Evolutionary conservation across 92 coral and sea anemone genomes (phyloP).

Genomic region (Epizoanthus stellaris): DNA sequence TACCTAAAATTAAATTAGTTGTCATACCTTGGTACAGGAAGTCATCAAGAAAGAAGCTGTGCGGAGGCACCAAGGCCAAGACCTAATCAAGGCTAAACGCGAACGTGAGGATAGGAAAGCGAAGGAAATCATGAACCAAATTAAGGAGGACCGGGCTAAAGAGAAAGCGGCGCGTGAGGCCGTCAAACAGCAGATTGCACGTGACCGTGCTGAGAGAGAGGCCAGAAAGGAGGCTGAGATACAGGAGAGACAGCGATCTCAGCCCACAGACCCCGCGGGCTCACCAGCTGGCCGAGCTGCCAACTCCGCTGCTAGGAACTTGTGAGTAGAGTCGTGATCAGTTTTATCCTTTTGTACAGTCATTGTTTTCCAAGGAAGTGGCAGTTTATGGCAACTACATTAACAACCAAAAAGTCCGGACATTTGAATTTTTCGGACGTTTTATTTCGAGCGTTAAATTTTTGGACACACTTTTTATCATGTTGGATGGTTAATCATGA

Average conservation of each 20-base stretch:
- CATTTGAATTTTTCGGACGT: too few species aligned
- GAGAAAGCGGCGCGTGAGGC: conserved; percentile 89
- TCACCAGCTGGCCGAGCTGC: conserved; percentile 22
- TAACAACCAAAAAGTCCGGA: too few species aligned
- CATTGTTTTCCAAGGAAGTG: too few species aligned
- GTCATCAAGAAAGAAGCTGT: conserved; percentile 66
- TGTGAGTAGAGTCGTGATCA: conserved; percentile 5
- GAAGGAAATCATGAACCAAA: conserved; percentile 76
- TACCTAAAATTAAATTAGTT: neutral
- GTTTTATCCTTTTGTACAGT: neutral
- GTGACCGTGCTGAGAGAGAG: conserved; percentile 90
- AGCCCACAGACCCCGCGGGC: conserved; percentile 9
- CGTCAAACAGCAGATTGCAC: conserved; percentile 85
- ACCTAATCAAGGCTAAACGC: conserved; percentile 70
- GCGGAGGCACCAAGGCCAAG: conserved; percentile 81
- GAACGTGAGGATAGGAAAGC: conserved; percentile 81
- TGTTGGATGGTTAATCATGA: too few species aligned
- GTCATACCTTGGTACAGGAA: conserved; percentile 54
- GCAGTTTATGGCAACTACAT: neutral
- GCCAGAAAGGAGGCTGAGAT: conserved; percentile 76
- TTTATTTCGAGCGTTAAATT: too few species aligned
- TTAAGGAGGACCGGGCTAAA: conserved; percentile 86
- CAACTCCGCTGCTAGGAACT: conserved; percentile 20
- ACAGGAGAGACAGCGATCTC: conserved; percentile 72
- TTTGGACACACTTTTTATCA: too few species aligned